Conservation (phyloP, 30 jellyfish, hydroid and myxozoan genomes). For the Aurelia aurita complex sp. Pacific region DNA sequence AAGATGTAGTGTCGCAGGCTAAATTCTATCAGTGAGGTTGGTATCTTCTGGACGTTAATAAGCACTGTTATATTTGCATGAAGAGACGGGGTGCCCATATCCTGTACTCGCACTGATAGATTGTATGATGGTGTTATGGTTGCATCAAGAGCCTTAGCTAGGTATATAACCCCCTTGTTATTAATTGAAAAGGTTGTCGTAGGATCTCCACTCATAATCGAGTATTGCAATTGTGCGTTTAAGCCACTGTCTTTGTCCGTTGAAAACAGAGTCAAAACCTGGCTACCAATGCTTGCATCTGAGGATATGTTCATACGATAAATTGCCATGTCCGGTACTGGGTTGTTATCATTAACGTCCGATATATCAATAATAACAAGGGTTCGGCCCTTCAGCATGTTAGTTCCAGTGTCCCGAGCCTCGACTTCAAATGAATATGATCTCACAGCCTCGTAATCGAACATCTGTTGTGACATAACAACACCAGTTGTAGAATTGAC, state of each 20-base stretch:
- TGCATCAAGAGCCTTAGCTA: conserved; percentile 44
- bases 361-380: conserved; percentile 54
- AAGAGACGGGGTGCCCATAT: conserved; percentile 72
- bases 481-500: conserved; percentile 64
- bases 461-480: conserved; percentile 19
- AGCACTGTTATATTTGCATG: conserved; percentile 26
- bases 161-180: conserved; percentile 68
- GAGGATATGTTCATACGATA: conserved; percentile 57
- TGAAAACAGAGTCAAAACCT: conserved; percentile 67
- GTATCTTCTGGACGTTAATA: conserved; percentile 18
- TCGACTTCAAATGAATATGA: conserved; percentile 67
- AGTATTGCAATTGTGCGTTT: conserved; percentile 61
- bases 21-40: conserved; percentile 31
- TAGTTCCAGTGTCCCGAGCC: conserved; percentile 82
- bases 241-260: conserved; percentile 84
- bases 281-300: conserved; percentile 60
- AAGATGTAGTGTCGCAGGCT: conserved; percentile 39
- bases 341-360: conserved; percentile 85
- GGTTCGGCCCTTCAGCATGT: conserved; percentile 67
- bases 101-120: conserved; percentile 52
- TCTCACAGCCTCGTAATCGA: conserved; percentile 68
- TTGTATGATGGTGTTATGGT: conserved; percentile 13
- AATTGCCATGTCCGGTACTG: conserved; percentile 55
- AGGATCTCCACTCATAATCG: conserved; percentile 32
- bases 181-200: conserved; percentile 38